Evolutionary conservation across 2,888 invertebrate species (phyloP), one percentile per base, ranked within the genome.

Genomic region (Melinaea menophilus): DNA sequence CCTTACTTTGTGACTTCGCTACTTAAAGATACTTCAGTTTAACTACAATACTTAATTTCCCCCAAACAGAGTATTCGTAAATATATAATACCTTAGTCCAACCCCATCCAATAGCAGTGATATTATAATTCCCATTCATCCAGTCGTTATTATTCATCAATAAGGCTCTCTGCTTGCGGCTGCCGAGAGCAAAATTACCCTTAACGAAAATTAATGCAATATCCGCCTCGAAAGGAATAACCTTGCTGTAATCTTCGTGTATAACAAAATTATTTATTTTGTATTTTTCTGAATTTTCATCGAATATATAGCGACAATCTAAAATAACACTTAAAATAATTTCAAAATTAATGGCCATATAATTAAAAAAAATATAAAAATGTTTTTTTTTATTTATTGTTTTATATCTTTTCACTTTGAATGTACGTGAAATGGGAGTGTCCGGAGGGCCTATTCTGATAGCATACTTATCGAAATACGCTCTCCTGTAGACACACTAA

Each of bases 31-130:
- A 22, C 22, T 22, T 22, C 22, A 22, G 22, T 22, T 22, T 22
- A 22, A 22, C 22, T 22, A 22, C 22, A 22, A 22, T 22, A 22
- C 22, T 22, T 22, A 22, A 22, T 22, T 22, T 22, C 22, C 22
- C 22, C 22, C 22, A 22, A 22, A 22, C 11, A 9, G 41, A 41
- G 9, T 41, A 41, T 41, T 41, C 5, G 5, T 41, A 41, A 41
- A 41, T 1, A 41, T 9, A 9, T 41, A 37, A 9, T 74, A 86
- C 88, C 75, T 75, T 62, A 0, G 76, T 81, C 78, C 72, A 78
- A 2, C 88, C 88, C 88, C 88, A 88, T 2, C 88, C 88, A n/a
- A 78, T 76, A 2, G 77, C 84, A 5, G 68, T 57, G 56, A 86
- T 85, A 3, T 72, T 69, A 0, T 55, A 73, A 56, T 80, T 74